Percentiles rank a stretch among this genome's conserved stretches.
These are phyloP conservation scores for Threskiornis aethiopicus DNA, from an alignment of 2,797 vertebrate genomes.

Conservation along the genomic window DNA sequence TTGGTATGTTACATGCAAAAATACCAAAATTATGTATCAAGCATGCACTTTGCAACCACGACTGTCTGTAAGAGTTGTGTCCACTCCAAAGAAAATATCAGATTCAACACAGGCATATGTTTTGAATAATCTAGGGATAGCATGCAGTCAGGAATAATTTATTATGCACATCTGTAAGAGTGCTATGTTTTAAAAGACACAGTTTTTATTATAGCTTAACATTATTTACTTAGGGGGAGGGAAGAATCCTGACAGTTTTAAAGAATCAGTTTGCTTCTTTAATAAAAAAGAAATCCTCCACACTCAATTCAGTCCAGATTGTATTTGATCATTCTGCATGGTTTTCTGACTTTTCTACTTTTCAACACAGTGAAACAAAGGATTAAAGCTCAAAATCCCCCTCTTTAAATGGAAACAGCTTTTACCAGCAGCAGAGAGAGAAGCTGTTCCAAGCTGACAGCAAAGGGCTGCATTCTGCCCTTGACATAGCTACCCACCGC, in stretches of 20 bases:
- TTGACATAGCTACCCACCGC: neutral
- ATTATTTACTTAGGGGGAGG: constrained; percentile 11
- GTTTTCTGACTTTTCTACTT: constrained; percentile 3
- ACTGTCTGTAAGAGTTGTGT: neutral
- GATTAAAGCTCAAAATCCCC: neutral
- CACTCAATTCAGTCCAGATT: constrained; percentile 48
- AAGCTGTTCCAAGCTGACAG: neutral
- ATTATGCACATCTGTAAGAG: constrained; percentile 55
- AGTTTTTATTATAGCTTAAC: constrained; percentile 50
- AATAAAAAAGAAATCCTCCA: neutral
- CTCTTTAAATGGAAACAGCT: neutral
- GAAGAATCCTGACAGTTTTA: constrained; percentile 28
- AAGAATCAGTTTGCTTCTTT: neutral
- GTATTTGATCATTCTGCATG: constrained; percentile 26
- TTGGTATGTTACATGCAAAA: neutral
- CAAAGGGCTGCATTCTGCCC: neutral
- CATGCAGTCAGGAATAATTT: constrained; percentile 41
- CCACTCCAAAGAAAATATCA: constrained; percentile 50
- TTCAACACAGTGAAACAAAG: constrained; percentile 25
- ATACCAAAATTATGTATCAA: neutral
- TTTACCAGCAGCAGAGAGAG: neutral
- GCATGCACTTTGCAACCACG: neutral
- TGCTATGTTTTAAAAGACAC: constrained; percentile 32
- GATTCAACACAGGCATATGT: constrained; percentile 8
- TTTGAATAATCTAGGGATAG: constrained; percentile 57